These are phyloP conservation scores for Drosophila antonietae DNA, from an alignment of 2,888 invertebrate genomes.

Conservation along the genomic window DNA sequence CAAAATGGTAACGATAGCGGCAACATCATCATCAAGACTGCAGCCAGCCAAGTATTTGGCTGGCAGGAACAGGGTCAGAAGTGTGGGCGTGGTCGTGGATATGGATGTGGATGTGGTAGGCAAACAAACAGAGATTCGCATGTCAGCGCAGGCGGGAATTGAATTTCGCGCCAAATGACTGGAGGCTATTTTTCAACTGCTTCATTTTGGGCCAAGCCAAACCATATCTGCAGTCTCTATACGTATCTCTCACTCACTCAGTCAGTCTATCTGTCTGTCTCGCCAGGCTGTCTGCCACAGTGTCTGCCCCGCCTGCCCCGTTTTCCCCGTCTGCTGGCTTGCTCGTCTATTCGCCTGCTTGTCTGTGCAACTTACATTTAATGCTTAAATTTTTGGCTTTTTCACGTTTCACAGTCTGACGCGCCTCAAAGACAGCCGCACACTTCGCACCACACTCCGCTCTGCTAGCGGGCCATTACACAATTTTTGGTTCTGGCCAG, in stretches of 20 bases:
- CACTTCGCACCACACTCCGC: constrained; percentile 51
- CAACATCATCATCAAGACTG: constrained; percentile 47
- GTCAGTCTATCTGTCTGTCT: constrained; percentile 38
- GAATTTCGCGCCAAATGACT: constrained; percentile 79
- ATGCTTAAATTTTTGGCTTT: constrained; percentile 76
- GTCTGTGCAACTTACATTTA: constrained; percentile 68
- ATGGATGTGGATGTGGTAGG: not conserved
- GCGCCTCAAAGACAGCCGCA: constrained; percentile 66
- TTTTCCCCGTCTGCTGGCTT: not conserved
- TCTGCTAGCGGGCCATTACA: constrained; percentile 63
- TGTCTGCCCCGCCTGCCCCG: constrained; percentile 16
- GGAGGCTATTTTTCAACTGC: constrained; percentile 74
- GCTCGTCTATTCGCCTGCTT: constrained; percentile 5
- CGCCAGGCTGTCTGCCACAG: constrained; percentile 30
- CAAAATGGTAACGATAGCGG: constrained; percentile 46
- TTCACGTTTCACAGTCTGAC: constrained; percentile 78
- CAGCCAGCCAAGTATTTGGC: constrained; percentile 9
- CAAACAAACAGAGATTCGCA: constrained; percentile 58
- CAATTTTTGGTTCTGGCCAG: constrained; percentile 67
- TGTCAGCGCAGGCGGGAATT: constrained; percentile 80
- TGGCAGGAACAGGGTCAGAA: not conserved
- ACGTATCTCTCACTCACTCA: constrained; percentile 23
- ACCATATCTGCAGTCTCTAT: constrained; percentile 50
- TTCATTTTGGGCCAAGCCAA: constrained; percentile 60
- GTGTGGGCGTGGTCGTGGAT: not conserved